These are phyloP conservation scores for Ailuropoda melanoleuca DNA, from an alignment of 2,113 vertebrate species.

Conservation along the genomic window DNA sequence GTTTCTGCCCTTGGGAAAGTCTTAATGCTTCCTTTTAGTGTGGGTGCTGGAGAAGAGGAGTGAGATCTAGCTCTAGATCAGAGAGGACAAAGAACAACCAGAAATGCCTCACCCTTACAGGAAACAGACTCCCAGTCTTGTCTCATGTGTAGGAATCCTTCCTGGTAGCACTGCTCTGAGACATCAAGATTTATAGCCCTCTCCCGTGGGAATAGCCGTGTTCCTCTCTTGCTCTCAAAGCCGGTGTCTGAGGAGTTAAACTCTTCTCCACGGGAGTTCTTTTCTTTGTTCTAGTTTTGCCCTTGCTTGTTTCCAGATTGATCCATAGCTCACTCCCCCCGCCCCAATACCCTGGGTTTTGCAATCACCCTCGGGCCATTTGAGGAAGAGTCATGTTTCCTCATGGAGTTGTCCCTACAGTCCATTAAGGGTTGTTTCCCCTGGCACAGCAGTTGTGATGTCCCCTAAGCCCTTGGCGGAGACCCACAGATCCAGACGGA, in stretches of 20 bases:
- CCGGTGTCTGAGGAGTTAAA: neutral
- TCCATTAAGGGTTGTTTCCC: slow-evolving; percentile 25
- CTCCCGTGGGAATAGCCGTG: neutral
- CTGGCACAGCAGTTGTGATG: neutral
- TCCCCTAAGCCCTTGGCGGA: neutral
- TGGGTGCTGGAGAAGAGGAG: neutral
- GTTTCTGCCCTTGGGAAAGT: neutral
- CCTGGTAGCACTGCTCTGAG: neutral
- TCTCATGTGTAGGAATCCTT: neutral
- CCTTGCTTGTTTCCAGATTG: slow-evolving; percentile 51
- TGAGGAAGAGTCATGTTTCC: slow-evolving; percentile 39
- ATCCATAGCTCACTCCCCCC: neutral
- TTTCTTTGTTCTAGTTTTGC: slow-evolving; percentile 25
- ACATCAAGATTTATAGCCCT: neutral
- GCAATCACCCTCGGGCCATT: slow-evolving; percentile 9
- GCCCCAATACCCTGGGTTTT: slow-evolving; percentile 20
- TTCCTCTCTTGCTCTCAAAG: neutral
- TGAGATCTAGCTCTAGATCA: neutral
- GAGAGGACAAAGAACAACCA: neutral
- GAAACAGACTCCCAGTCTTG: neutral
- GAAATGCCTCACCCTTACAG: neutral
- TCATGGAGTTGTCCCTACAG: neutral
- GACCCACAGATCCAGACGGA: neutral
- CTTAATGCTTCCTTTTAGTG: neutral
- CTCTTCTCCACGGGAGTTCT: neutral